Evolutionary conservation across 2,797 vertebrate genomes (phyloP).

Genomic region (Sternotherus odoratus): DNA sequence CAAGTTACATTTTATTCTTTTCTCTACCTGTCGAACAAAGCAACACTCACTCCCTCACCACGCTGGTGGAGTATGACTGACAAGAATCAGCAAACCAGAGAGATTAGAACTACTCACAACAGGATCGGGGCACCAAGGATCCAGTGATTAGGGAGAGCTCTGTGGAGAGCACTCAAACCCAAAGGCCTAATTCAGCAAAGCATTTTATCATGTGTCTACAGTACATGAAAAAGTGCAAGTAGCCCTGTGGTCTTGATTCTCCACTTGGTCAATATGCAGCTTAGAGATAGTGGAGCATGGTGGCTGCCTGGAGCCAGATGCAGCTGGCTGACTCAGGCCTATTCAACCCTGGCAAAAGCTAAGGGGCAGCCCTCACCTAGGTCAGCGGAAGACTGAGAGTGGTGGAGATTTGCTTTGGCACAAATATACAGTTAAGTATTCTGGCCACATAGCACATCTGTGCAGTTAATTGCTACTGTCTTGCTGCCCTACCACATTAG

Average conservation of each 20-base stretch:
- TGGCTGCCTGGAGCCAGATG: too few relatives aligned
- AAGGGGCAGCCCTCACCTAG: background rate
- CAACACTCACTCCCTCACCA: background rate
- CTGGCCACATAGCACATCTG: background rate
- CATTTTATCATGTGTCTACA: rapidly evolving
- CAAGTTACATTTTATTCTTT: background rate
- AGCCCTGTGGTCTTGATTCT: rapidly evolving
- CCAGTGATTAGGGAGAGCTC: rapidly evolving
- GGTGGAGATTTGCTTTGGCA: background rate
- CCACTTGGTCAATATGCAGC: rapidly evolving
- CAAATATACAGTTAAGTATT: background rate
- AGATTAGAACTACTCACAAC: rapidly evolving
- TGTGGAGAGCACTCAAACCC: background rate
- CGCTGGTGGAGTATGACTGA: background rate
- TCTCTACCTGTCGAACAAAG: background rate
- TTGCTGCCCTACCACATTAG: background rate
- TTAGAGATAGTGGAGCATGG: background rate
- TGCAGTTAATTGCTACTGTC: background rate
- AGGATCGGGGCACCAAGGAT: background rate
- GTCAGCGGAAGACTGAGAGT: background rate
- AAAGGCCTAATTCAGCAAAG: background rate
- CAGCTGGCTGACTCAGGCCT: background rate
- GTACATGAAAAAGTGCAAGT: rapidly evolving
- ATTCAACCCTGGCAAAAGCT: background rate
- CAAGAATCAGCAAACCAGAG: background rate